Evolutionary conservation across 2,797 vertebrate genomes (phyloP), one percentile per base, ranked within the genome.

Genomic region (Pteronotus mesoamericanus): DNA sequence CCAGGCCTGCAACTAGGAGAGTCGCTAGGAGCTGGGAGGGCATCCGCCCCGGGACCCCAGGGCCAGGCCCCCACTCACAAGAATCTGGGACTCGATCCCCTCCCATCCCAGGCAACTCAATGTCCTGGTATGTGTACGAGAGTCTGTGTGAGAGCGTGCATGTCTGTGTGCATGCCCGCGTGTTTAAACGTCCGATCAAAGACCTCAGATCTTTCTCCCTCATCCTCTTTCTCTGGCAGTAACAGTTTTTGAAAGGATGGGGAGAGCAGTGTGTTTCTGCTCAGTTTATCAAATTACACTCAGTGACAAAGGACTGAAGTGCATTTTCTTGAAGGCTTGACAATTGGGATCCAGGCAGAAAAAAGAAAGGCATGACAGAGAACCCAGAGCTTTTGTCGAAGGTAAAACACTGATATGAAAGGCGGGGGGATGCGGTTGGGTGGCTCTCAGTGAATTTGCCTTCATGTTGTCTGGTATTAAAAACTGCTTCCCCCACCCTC

Each of bases 241-340:
- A 97, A 97, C 96, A 80, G 96, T 97, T 93, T 93, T 46, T 98
- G 97, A 98, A 98, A 98, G 98, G 98, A 98, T 97, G 98, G 95
- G 57, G 97, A 98, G 98, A 98, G 97, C 96, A 96, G 80, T 97
- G 98, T 97, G 97, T 98, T 98, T 98, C 98, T 98, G 98, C 98
- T 97, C 82, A 97, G 98, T 99, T 98, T 98, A 99, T 99, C 98
- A 95, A 98, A 98, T 99, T 99, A 98, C 98, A 97, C 97, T 98
- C 97, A 78, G 97, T 97, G 98, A 98, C 98, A 99, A 99, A 98
- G 98, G 98, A 97, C 98, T 97, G 97, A 98, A 98, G 98, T 98
- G 98, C 98, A 93, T 98, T 98, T 98, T 98, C 98, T 98, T 98
- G 98, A 98, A 97, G 98, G 97, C 98, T 96, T 97, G 97, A 98